Evolutionary conservation across 2,888 invertebrate genomes (phyloP), one percentile per base, ranked within the genome.

Genomic region (Pristionchus mayeri): DNA sequence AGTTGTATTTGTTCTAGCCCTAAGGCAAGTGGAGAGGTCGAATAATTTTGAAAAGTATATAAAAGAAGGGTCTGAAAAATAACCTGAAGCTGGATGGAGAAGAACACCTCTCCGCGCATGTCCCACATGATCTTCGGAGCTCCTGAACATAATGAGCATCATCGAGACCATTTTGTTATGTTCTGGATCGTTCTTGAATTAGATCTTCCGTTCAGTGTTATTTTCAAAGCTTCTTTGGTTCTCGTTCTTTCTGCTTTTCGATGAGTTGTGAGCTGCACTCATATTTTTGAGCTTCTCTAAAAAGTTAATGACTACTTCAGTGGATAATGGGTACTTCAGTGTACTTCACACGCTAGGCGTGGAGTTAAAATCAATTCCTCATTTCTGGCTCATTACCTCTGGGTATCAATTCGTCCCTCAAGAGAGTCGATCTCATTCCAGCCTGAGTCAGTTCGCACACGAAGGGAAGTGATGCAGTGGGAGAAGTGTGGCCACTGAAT

Each of bases 71-170:
- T 27, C 34, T 63, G 7, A 30, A 30, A 2, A 27, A 4, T 9
- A 2, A 71, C 71, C 71, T 71, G 71, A 44, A 40, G 71, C 24
- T 71, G 78, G 1, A 88, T 85, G 81, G 87, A 88, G 84, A 88
- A 89, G 83, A 87, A 89, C 48, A 89, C 81, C 79, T 88, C 88
- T 2, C 87, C 82, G 27, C 86, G 87, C 34, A 85, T 86, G 21
- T 83, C 85, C 71, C 86, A 83, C 37, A 71, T 40, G 40, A 89
- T 85, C 30, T 80, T 81, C 7, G 87, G 88, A 52, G 89, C 88
- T 40, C 89, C 88, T 88, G 81, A 78, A 21, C 13, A n/a, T n/a
- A n/a, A n/a, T n/a, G n/a, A n/a, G n/a, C n/a, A n/a, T n/a, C n/a
- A n/a, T n/a, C n/a, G n/a, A n/a, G n/a, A n/a, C 44, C 24, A 34